Evolutionary conservation across 2,888 invertebrate genomes (phyloP), one percentile per base, ranked within the genome.

Genomic region (Cephonodes hylas): DNA sequence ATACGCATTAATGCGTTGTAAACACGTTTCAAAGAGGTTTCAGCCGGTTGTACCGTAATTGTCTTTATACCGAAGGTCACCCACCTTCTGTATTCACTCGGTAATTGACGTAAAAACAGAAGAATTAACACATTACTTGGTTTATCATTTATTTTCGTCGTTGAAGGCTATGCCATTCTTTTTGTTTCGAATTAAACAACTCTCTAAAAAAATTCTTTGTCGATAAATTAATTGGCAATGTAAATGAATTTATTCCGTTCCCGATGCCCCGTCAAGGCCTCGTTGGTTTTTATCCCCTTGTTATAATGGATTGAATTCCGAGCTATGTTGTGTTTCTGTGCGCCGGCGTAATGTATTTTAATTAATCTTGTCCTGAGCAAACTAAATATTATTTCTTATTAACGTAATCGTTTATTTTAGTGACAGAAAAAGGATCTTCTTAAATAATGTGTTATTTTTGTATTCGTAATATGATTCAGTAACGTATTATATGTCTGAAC

Each of bases 281-380:
- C n/a, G 13, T 38, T 10, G 53, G 53, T 53, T 53, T 53, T 53
- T 53, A 53, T 53, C 10, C 53, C 27, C 53, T 53, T 53, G 31
- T 53, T 53, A 53, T 27, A 53, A 53, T 53, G 53, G 53, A 53
- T 31, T 53, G 27, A 53, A 53, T 53, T 31, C 27, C 27, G 15
- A 2, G 31, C 53, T 31, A 31, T 18, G 27, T 27, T 31, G 27
- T 53, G 31, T 31, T 27, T 10, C 31, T 27, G 31, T 31, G 53
- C 31, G 18, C 27, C 18, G 31, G 8, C 18, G 31, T 53, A 53
- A 53, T 53, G 53, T 53, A 53, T 53, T 31, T 53, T 53, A 53
- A 53, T 53, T 53, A 48, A 60, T 25, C 60, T 46, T 48, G 53
- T 45, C 25, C 15, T 27, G 8, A 10, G 10, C 10, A 27, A 18